These are phyloP conservation scores for Sardina pilchardus DNA, from an alignment of 2,113 vertebrate genomes.

Conservation along the genomic window DNA sequence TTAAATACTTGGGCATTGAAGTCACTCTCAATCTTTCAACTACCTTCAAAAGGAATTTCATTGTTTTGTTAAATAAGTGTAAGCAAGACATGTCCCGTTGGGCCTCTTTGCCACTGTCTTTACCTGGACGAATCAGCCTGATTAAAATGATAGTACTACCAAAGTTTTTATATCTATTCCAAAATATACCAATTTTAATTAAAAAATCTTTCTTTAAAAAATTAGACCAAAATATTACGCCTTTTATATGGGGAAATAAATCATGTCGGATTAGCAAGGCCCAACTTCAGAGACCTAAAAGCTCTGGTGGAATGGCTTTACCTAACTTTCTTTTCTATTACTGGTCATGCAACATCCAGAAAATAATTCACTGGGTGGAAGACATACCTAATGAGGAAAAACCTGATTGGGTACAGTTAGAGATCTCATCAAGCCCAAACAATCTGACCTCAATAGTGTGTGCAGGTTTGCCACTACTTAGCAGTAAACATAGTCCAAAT, in stretches of 20 bases:
- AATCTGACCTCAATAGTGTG: not conserved
- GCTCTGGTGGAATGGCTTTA: not conserved
- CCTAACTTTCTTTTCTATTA: not conserved
- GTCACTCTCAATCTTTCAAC: not conserved
- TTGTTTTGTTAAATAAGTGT: not conserved
- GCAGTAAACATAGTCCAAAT: not conserved
- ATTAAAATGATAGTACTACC: conserved; percentile 29
- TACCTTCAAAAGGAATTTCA: conserved; percentile 13
- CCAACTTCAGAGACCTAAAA: not conserved
- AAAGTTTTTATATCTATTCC: conserved; percentile 11
- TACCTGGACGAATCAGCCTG: not conserved
- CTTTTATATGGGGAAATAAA: conserved; percentile 24
- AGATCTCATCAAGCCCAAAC: not conserved
- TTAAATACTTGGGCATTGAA: conserved; percentile 28
- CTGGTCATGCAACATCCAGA: not conserved
- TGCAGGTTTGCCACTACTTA: not conserved
- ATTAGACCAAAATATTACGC: conserved; percentile 7
- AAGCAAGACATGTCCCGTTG: conserved; percentile 11
- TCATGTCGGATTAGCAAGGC: not conserved
- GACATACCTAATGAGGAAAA: not conserved
- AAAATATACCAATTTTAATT: conserved; percentile 15
- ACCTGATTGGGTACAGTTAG: not conserved
- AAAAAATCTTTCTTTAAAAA: conserved; percentile 21
- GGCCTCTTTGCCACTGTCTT: not conserved
- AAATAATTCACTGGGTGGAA: not conserved